These are phyloP conservation scores for Spatulosminthurus flaviceps DNA, from an alignment of 2,888 invertebrate genomes.

Conservation along the genomic window DNA sequence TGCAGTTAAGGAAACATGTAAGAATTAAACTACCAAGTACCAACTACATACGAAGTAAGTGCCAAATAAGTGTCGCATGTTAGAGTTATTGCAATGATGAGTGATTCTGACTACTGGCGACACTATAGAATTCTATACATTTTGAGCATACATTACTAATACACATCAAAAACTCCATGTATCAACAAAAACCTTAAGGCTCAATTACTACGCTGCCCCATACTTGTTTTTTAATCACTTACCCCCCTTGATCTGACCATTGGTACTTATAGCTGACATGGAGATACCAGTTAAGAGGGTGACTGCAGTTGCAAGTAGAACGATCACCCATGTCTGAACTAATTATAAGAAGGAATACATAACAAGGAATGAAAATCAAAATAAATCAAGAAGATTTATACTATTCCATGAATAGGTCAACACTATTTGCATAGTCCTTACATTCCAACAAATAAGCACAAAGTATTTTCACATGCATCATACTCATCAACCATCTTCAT, in stretches of 20 bases:
- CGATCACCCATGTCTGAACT: conserved; percentile 62
- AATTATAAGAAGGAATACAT: conserved; percentile 27
- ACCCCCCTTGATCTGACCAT: conserved; percentile 71
- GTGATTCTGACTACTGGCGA: too few relatives aligned
- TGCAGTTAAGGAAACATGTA: too few relatives aligned
- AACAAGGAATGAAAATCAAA: neutral
- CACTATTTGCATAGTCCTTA: neutral
- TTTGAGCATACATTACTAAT: neutral
- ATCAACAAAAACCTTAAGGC: neutral
- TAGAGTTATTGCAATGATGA: too few relatives aligned
- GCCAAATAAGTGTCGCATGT: too few relatives aligned
- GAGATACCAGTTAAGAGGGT: conserved; percentile 71
- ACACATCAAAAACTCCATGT: neutral
- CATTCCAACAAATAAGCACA: neutral
- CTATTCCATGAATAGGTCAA: conserved; percentile 9
- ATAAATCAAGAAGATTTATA: neutral
- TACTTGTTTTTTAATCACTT: conserved; percentile 45
- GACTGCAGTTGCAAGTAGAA: conserved; percentile 64
- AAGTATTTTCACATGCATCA: conserved; percentile 5
- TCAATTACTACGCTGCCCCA: too few relatives aligned
- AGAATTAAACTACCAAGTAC: too few relatives aligned
- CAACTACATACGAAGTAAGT: too few relatives aligned
- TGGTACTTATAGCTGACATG: conserved; percentile 73
- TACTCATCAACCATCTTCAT: too few relatives aligned
- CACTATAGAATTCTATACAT: too few relatives aligned